Base-by-base conservation (phyloP, 1,140 invertebrate species). In the Pristionchus pacificus region DNA sequence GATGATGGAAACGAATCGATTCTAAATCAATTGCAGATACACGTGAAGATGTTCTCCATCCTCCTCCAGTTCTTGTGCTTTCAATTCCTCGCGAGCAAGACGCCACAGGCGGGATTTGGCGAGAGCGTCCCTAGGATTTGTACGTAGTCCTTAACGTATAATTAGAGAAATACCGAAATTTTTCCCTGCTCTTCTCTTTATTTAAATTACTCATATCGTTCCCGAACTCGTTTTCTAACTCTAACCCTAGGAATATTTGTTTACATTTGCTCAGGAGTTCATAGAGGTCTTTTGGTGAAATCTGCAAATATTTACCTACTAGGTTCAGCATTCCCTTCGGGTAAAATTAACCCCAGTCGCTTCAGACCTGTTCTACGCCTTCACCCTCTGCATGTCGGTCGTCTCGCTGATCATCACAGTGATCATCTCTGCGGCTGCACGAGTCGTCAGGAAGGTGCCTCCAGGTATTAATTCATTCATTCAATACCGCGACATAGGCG, bases 11-110 rank as follows among this genome's bases (percentile, higher is more conserved):
- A n/a, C n/a, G n/a, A n/a, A n/a, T n/a, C n/a, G n/a, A n/a, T n/a
- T n/a, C n/a, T n/a, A n/a, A n/a, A n/a, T n/a, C n/a, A n/a, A n/a
- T n/a, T 72, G 28, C 70, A 72, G 74, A 62, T 77, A 28, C 77
- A 77, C 49, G 75, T 77, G 30, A 77, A 77, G 32, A 71, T 77
- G 63, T 77, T 77, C 63, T 74, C 75, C 29, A 59, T 77, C 27
- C 70, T 77, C 14, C 30, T 77, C 13, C 75, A 77, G 59, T 76
- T 77, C 70, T 64, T 77, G 74, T 74, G 71, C 61, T 77, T 77
- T 74, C 75, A 77, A 55, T 76, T 72, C 32, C 32, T 77, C 38
- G 73, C 71, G 19, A 65, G 66, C 13, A 71, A 76, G 65, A 77
- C 74, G 31, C 74, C 75, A 49, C 74, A 76, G 60, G 49, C 72